Percentiles rank a stretch among this genome's conserved stretches.
These are phyloP conservation scores for Procambarus clarkii DNA, from an alignment of 1,140 invertebrate genomes.

Conservation along the genomic window DNA sequence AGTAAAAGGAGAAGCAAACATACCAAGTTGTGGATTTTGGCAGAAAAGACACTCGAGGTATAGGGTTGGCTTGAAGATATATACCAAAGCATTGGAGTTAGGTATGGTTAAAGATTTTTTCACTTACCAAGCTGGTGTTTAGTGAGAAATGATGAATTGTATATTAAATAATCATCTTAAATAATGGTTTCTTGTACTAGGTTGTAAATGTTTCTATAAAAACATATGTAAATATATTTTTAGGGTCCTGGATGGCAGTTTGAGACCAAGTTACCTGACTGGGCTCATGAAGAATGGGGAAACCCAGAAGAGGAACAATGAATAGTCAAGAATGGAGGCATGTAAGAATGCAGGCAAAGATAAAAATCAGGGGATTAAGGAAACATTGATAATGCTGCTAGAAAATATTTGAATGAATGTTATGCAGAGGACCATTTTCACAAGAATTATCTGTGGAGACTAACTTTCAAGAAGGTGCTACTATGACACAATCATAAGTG, in stretches of 20 bases:
- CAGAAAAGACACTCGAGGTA: too few relatives aligned
- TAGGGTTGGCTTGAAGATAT: too few relatives aligned
- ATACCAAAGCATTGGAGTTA: too few relatives aligned
- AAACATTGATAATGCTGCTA: not conserved
- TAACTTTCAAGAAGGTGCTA: not conserved
- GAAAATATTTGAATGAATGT: not conserved
- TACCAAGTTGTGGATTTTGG: too few relatives aligned
- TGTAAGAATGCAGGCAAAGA: not conserved
- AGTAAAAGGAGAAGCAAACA: too few relatives aligned
- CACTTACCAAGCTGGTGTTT: too few relatives aligned
- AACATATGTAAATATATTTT: not conserved
- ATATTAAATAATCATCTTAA: too few relatives aligned
- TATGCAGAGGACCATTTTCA: not conserved
- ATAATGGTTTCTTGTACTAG: too few relatives aligned
- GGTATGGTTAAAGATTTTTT: too few relatives aligned
- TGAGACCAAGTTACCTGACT: constrained; percentile 69
- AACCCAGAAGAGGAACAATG: constrained; percentile 52
- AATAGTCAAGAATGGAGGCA: not conserved
- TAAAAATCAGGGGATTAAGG: constrained; percentile 5
- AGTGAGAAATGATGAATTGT: too few relatives aligned
- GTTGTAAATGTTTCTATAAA: too few relatives aligned
- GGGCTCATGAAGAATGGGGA: constrained; percentile 62
- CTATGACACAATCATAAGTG: not conserved
- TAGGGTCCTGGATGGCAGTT: constrained; percentile 70
- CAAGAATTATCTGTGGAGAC: not conserved